These are phyloP conservation scores for Leptonema lineaticorne DNA, from an alignment of 1,140 invertebrate genomes.

Conservation along the genomic window DNA sequence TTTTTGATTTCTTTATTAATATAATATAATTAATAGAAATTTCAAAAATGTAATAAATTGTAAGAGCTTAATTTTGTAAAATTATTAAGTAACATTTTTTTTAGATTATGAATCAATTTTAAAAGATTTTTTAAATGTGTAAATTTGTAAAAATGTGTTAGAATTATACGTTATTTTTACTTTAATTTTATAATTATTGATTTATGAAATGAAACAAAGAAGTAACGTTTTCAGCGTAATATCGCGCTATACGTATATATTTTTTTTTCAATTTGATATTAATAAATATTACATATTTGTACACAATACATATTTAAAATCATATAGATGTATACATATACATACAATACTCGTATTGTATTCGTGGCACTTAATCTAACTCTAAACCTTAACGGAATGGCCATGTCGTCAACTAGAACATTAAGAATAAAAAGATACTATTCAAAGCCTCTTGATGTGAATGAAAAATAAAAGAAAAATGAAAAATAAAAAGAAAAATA, in stretches of 20 bases:
- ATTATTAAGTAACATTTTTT: too few relatives aligned
- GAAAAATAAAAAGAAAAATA: constrained; percentile 4
- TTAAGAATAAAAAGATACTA: not conserved
- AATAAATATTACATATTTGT: constrained; percentile 18
- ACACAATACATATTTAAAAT: constrained; percentile 8
- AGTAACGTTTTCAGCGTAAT: too few relatives aligned
- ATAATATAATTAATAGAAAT: too few relatives aligned
- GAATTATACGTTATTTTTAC: too few relatives aligned
- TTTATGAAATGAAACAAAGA: too few relatives aligned
- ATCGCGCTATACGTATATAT: not conserved
- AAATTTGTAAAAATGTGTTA: too few relatives aligned
- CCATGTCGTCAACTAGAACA: constrained; percentile 21
- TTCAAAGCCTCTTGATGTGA: not conserved
- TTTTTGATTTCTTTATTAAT: too few relatives aligned
- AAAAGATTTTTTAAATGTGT: too few relatives aligned
- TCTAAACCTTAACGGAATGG: constrained; percentile 25
- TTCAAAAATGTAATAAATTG: too few relatives aligned
- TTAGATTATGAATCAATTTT: too few relatives aligned
- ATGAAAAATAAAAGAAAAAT: not conserved
- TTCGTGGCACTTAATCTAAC: constrained; percentile 1
- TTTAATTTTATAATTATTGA: too few relatives aligned
- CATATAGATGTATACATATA: not conserved
- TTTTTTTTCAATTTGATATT: not conserved
- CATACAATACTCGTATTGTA: constrained; percentile 7
- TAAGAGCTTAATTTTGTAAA: too few relatives aligned